Evolutionary conservation across 2,888 invertebrate species (phyloP).

Genomic region (Byasa hedistus): DNA sequence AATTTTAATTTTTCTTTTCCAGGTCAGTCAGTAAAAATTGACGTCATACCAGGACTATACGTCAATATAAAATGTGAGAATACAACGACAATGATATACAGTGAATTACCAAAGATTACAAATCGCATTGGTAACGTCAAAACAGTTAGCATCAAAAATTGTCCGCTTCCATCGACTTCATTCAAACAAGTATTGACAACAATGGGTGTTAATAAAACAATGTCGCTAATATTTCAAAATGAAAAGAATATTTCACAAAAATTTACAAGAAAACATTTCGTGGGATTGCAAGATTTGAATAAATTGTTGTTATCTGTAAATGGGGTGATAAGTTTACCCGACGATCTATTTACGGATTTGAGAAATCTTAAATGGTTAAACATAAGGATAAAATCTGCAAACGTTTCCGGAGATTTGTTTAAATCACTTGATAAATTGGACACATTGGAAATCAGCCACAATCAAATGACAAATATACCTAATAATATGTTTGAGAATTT

Average conservation of each 20-base stretch:
- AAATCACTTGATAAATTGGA: constrained; percentile 78
- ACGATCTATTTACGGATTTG: constrained; percentile 81
- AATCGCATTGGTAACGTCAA: constrained; percentile 63
- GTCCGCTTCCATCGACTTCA: constrained; percentile 75
- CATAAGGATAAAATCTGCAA: constrained; percentile 81
- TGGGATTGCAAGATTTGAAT: constrained; percentile 76
- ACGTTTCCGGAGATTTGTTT: constrained; percentile 79
- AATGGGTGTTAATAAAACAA: constrained; percentile 71
- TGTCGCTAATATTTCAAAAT: constrained; percentile 79
- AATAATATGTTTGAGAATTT: constrained; percentile 82
- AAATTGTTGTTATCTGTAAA: constrained; percentile 81
- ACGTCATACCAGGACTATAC: constrained; percentile 66
- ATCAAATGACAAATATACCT: constrained; percentile 82
- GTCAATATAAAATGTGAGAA: constrained; percentile 71
- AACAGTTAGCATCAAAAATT: constrained; percentile 75
- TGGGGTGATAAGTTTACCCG: constrained; percentile 80
- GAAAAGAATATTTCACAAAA: constrained; percentile 76
- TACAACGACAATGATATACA: constrained; percentile 62
- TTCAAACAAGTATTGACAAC: constrained; percentile 70
- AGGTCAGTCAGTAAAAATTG: constrained; percentile 67
- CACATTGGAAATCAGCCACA: constrained; percentile 83
- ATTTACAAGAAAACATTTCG: constrained; percentile 80
- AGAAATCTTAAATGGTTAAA: constrained; percentile 82
- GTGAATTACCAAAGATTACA: constrained; percentile 71
- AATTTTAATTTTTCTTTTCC: constrained; percentile 42